phyloP scores from a whole-genome alignment of 2,797 vertebrate species.

The Ara ararauna region DNA sequence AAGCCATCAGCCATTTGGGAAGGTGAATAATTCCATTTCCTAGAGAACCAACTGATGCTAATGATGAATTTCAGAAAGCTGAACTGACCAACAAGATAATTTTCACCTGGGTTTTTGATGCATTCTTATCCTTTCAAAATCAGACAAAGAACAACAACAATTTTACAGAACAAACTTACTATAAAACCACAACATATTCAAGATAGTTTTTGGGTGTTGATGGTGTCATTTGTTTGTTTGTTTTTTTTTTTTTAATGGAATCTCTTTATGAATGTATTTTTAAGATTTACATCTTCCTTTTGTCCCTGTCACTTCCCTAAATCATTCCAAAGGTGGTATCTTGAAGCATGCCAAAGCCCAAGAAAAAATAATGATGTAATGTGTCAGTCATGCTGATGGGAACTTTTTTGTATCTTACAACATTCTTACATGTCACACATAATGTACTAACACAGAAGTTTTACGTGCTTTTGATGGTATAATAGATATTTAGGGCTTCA shows the following conservation, averaged over 20 bases:
- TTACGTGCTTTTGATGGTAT: neutral
- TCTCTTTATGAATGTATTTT: neutral
- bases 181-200: neutral
- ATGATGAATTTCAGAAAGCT: constrained; percentile 39
- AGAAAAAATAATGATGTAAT: neutral
- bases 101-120: neutral
- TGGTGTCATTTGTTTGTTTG: neutral
- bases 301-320: neutral
- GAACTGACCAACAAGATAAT: neutral
- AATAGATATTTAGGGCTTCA: neutral
- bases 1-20: neutral
- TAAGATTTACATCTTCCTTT: neutral
- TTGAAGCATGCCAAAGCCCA: neutral
- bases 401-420: neutral
- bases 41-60: constrained; percentile 17
- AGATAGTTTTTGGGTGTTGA: neutral
- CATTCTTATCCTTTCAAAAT: constrained; percentile 20
- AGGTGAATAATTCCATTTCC: neutral
- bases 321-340: neutral
- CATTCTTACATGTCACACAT: neutral
- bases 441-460: neutral
- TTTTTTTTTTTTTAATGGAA: neutral
- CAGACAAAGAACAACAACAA: constrained; percentile 1
- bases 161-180: constrained; percentile 28
- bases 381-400: neutral